Base-by-base conservation (phyloP, 2,797 vertebrate species). In the Huso huso region DNA sequence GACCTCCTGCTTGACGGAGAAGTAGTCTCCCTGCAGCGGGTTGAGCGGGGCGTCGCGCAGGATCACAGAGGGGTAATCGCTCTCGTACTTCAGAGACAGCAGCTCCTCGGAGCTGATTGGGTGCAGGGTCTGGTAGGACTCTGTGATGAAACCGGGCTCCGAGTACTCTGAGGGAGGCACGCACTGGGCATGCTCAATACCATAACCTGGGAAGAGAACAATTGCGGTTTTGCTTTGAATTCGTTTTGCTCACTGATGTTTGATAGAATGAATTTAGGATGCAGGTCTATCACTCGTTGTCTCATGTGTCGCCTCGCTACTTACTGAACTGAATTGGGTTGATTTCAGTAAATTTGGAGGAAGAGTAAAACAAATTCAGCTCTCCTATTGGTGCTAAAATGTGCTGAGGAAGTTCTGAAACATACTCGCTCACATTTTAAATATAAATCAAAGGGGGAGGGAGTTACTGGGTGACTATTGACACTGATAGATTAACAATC, bases 61-160 rank as follows among this genome's bases (percentile, higher is more conserved):
- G 76, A 98, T 92, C 78, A 95, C 92, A 0, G 89, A 84, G 5
- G 94, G 89, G 64, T 95, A 98, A 18, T 99, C 97, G 1, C 81
- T 94, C 87, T 99, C 97, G 1, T 96, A 98, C 83, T 99, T 99
- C 82, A 99, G 93, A 60, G 95, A 94, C 74, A 98, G 90, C 74
- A 99, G 86, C 77, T 99, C 97, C 83, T 99, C 97, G 0, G 97
- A 97, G 85, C 95, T 99, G 90, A 99, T 98, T 73, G 95, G 94
- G 75, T 99, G 97, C 55, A 99, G 94, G 0, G 96, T 99, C 91
- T 99, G 97, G 85, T 98, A 98, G 70, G 96, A 97, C 83, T 99
- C 97, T 0, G 97, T 99, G 88, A 99, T 99, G 86, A 99, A 99
- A 81, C 97, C 95, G n/a, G 97, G 95, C 86, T 99, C 97, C 0